Evolutionary conservation across 2,888 invertebrate species (phyloP).

Genomic region (Leptinotarsa tumamoca): DNA sequence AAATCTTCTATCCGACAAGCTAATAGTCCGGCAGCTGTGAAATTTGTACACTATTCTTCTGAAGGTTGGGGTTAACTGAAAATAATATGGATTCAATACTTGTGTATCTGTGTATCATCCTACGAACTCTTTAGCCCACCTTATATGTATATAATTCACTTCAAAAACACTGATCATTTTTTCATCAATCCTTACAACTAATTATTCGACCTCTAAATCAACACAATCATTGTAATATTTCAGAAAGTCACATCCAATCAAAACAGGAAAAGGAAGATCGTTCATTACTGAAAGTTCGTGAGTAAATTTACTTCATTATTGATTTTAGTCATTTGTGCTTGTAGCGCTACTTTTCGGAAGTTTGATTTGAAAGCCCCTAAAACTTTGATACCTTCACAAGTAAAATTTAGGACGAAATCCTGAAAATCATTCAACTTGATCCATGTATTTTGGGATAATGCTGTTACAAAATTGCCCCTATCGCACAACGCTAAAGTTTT

Average conservation of each 20-base stretch:
- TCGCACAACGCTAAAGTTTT: background rate
- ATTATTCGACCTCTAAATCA: background rate
- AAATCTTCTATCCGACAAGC: no score
- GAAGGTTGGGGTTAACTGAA: no score
- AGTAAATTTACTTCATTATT: background rate
- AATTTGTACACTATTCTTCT: no score
- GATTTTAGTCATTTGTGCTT: background rate
- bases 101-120: no score
- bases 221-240: background rate
- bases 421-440: background rate
- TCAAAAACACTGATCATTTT: background rate
- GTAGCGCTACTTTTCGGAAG: background rate
- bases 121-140: no score
- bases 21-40: no score
- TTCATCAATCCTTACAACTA: background rate
- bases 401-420: background rate
- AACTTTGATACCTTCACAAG: background rate
- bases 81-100: no score
- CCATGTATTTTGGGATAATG: background rate
- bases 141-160: background rate
- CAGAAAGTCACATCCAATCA: background rate
- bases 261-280: background rate
- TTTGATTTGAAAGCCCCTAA: background rate
- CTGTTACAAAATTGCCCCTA: background rate
- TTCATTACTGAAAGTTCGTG: slow-evolving; percentile 7